Base-by-base conservation (phyloP, 1,140 invertebrate genomes). In the Heliconius hermathena region DNA sequence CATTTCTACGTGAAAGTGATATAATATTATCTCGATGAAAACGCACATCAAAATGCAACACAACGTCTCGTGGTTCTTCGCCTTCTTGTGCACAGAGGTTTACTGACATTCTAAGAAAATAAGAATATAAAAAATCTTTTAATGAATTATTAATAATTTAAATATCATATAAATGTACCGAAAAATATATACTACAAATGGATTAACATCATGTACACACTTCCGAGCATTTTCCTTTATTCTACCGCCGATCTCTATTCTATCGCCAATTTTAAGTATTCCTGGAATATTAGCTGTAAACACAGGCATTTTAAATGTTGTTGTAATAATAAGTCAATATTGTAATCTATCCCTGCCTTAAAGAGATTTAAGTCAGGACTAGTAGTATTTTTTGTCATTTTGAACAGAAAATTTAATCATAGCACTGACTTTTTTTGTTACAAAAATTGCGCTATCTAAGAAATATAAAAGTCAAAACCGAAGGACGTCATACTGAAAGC, bases 21-120 rank as follows among this genome's bases (percentile, higher is more conserved):
- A 94, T 94, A 71, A 94, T 94, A 78, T 94, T 94, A 82, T 94
- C 93, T 0, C 91, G 83, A 49, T 93, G 91, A 81, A 94, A 94
- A 1, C 93, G 82, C 22, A 94, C 93, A 76, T 94, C 93, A 72
- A 94, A 94, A 73, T 94, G 93, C 0, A 94, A 90, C 0, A 94
- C 93, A 29, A 94, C 91, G 76, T 94, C 91, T 3, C 88, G 83
- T 1, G 93, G 93, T 74, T 94, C 93, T 81, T 94, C 93, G 0
- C 93, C 93, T 60, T 94, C 93, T 77, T 94, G 90, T 2, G 91
- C 90, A 76, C 91, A 94, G 0, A 94, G 86, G 70, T 94, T 94
- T 78, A 94, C 89, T 72, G 93, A 94, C 91, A 94, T 93, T 76
- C 93, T 94, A 41, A 72, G 29, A 29, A 76, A 71, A 52, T 33